phyloP scores from a whole-genome alignment of 2,797 vertebrate genomes.

The Telmatherina bonti region DNA sequence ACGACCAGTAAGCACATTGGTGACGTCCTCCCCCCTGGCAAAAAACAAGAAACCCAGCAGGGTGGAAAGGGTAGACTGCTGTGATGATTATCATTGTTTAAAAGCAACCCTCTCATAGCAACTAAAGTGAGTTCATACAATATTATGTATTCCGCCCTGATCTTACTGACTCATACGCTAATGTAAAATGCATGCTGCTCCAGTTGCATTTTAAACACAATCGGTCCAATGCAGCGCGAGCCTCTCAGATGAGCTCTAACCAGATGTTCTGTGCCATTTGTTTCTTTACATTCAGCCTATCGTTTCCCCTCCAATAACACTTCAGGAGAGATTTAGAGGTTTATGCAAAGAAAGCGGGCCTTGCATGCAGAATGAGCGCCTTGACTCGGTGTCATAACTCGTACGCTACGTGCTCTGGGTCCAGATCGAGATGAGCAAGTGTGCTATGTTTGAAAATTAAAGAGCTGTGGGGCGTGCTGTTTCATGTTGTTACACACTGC shows the following conservation, averaged over 20 bases:
- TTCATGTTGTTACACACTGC: constrained; percentile 71
- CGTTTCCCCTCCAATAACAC: constrained; percentile 68
- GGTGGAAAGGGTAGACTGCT: constrained; percentile 19
- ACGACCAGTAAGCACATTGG: background rate
- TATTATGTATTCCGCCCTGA: constrained; percentile 57
- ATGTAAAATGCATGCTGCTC: constrained; percentile 80
- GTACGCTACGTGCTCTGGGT: constrained; percentile 72
- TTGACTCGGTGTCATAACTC: constrained; percentile 71
- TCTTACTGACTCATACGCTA: constrained; percentile 72
- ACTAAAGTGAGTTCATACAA: constrained; percentile 34
- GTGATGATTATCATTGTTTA: constrained; percentile 20
- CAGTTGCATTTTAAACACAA: constrained; percentile 77
- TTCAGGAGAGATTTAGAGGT: constrained; percentile 75
- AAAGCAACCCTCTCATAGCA: constrained; percentile 25
- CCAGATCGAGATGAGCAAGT: constrained; percentile 63
- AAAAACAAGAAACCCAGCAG: constrained; percentile 3
- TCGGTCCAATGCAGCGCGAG: constrained; percentile 58
- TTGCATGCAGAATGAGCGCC: constrained; percentile 68
- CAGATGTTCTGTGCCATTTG: constrained; percentile 76
- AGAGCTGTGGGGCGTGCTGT: constrained; percentile 72
- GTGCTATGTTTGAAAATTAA: constrained; percentile 66
- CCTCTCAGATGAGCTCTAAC: constrained; percentile 65
- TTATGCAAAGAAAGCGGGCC: constrained; percentile 53
- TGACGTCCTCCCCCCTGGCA: constrained; percentile 5
- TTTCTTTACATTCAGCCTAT: constrained; percentile 64